Percentiles rank a stretch among this genome's conserved stretches.
These are phyloP conservation scores for Anarrhichthys ocellatus DNA, from an alignment of 2,113 vertebrate genomes.

Conservation along the genomic window DNA sequence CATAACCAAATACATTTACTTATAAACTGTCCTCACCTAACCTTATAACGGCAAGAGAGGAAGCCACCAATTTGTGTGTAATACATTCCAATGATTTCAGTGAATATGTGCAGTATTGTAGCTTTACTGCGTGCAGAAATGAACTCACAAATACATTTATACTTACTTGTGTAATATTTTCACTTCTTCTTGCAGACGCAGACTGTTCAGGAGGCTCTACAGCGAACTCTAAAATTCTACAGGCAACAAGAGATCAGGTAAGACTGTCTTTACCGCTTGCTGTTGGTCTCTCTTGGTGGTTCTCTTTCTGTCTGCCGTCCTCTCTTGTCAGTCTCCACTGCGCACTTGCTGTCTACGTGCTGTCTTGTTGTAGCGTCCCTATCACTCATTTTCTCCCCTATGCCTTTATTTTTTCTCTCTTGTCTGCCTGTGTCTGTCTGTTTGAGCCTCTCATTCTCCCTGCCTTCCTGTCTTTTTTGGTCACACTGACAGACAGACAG, in stretches of 20 bases:
- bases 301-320: not conserved
- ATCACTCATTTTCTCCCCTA: constrained; percentile 24
- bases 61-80: not conserved
- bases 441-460: constrained; percentile 4
- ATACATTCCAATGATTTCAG: not conserved
- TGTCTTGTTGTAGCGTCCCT: constrained; percentile 1
- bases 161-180: constrained; percentile 6
- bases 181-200: constrained; percentile 85
- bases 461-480: not conserved
- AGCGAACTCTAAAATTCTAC: constrained; percentile 93
- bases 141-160: not conserved
- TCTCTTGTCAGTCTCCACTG: constrained; percentile 10
- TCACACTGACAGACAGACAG: constrained; percentile 1
- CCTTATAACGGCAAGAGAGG: not conserved
- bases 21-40: not conserved
- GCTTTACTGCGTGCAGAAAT: not conserved
- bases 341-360: constrained; percentile 8
- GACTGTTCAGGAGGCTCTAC: constrained; percentile 93
- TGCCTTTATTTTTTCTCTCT: constrained; percentile 23
- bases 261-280: not conserved
- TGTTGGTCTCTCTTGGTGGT: not conserved
- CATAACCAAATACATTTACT: not conserved
- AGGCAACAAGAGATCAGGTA: constrained; percentile 94
- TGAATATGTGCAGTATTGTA: not conserved
- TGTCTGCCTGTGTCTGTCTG: not conserved